Base-by-base conservation (phyloP, 1,140 invertebrate species). In the Ephestia elutella region DNA sequence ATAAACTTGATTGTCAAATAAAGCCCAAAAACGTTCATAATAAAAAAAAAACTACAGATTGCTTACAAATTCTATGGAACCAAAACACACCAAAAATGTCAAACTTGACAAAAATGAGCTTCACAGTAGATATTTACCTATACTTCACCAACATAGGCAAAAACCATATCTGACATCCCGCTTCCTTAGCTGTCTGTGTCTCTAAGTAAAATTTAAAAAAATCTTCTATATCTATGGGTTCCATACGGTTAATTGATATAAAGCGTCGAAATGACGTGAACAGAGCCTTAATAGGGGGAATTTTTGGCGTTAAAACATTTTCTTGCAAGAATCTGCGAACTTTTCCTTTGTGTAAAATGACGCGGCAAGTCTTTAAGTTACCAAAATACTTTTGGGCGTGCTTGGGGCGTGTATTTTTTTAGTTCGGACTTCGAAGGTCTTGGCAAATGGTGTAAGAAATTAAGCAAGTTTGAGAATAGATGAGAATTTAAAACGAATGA, bases 171-270 rank as follows among this genome's bases (percentile, higher is more conserved):
- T n/a, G n/a, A n/a, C n/a, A n/a, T n/a, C n/a, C n/a, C n/a, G n/a
- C n/a, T n/a, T n/a, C n/a, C n/a, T n/a, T n/a, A n/a, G n/a, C n/a
- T n/a, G n/a, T n/a, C n/a, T n/a, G n/a, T n/a, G n/a, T n/a, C n/a
- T n/a, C n/a, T n/a, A n/a, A n/a, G n/a, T n/a, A n/a, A n/a, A n/a
- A n/a, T n/a, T n/a, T n/a, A n/a, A n/a, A n/a, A n/a, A n/a, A n/a
- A n/a, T n/a, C n/a, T n/a, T n/a, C n/a, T n/a, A n/a, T n/a, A n/a
- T n/a, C n/a, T n/a, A n/a, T n/a, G n/a, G n/a, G n/a, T n/a, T n/a
- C n/a, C n/a, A n/a, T n/a, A n/a, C n/a, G n/a, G n/a, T 44, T 44
- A 44, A 44, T 44, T 44, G 38, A 15, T 44, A 44, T 44, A 44
- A n/a, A 44, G n/a, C 38, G 1, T 15, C 38, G n/a, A n/a, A 44